Conservation (phyloP, 2,113 vertebrate genomes). For the Hystrix brachyura region DNA sequence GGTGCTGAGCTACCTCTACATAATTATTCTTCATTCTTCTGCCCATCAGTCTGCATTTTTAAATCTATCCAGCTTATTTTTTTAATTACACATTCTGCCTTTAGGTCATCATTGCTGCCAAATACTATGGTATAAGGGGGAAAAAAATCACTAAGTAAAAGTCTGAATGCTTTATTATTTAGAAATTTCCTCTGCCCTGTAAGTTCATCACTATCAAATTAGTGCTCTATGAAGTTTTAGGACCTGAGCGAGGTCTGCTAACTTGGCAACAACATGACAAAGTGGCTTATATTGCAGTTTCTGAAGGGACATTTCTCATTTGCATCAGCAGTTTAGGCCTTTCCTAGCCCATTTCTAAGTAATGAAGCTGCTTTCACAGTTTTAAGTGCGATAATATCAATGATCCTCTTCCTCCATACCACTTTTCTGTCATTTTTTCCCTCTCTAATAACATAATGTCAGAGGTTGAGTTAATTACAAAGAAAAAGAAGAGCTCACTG, state of each 20-base stretch:
- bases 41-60: not conserved
- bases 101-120: not conserved
- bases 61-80: not conserved
- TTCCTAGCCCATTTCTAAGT: not conserved
- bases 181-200: not conserved
- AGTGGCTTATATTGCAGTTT: not conserved
- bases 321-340: not conserved
- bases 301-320: not conserved
- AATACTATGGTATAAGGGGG: not conserved
- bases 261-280: not conserved
- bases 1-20: not conserved
- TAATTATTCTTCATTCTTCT: not conserved
- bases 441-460: not conserved
- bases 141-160: not conserved
- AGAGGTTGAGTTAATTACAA: not conserved
- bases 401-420: not conserved
- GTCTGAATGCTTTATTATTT: not conserved
- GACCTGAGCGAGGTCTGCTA: no score
- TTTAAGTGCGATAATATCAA: not conserved
- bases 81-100: not conserved
- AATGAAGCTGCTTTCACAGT: not conserved
- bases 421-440: not conserved
- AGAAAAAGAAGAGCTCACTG: not conserved
- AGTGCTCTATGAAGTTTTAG: not conserved
- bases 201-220: not conserved